These are phyloP conservation scores for Agriotes lineatus DNA, from an alignment of 2,888 invertebrate species.

Conservation along the genomic window DNA sequence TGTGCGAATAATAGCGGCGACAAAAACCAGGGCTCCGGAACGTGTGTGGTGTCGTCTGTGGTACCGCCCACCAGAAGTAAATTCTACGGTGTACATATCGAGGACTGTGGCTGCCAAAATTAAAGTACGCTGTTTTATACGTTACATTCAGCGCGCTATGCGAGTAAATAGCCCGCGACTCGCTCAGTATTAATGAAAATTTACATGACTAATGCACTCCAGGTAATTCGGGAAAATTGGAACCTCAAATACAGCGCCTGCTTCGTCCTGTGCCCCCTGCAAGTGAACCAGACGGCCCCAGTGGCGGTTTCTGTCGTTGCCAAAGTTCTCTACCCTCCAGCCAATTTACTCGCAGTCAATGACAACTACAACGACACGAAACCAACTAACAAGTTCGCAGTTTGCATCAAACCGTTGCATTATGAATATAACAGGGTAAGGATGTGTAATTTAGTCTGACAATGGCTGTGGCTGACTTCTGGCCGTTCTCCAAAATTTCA, in stretches of 20 bases:
- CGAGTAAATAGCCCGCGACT: background rate
- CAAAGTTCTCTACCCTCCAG: constrained; percentile 71
- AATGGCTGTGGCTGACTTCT: no score
- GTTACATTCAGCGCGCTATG: background rate
- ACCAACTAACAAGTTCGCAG: constrained; percentile 73
- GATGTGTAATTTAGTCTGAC: constrained; percentile 6
- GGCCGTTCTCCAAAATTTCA: no score
- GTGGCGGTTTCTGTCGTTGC: constrained; percentile 79
- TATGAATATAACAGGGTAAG: constrained; percentile 84
- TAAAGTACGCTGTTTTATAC: constrained; percentile 68
- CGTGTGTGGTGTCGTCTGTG: constrained; percentile 85
- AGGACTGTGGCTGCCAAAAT: constrained; percentile 81
- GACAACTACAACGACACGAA: constrained; percentile 69
- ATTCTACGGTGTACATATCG: constrained; percentile 61
- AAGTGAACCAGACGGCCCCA: constrained; percentile 73
- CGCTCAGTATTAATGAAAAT: constrained; percentile 21
- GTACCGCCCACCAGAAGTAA: constrained; percentile 68
- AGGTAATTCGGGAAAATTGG: constrained; percentile 94
- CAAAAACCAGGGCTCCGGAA: constrained; percentile 87
- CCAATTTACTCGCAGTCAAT: constrained; percentile 75
- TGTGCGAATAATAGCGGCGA: constrained; percentile 87
- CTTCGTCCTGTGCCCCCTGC: constrained; percentile 86
- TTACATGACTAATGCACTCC: constrained; percentile 38
- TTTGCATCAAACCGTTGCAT: constrained; percentile 93
- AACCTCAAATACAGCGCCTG: constrained; percentile 92